These are phyloP conservation scores for Muscina levida DNA, from an alignment of 2,888 invertebrate species.

Conservation along the genomic window DNA sequence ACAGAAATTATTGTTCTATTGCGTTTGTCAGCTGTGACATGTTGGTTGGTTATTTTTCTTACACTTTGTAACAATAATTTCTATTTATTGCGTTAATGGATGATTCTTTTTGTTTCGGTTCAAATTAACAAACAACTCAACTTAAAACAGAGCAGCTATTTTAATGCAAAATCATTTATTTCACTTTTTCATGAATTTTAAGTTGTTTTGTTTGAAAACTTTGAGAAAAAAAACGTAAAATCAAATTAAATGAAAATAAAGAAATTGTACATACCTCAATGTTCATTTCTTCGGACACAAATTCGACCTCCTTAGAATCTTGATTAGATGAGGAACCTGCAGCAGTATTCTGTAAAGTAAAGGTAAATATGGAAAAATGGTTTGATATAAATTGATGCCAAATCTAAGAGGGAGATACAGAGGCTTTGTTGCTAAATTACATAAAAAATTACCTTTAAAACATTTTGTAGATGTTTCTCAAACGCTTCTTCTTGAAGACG, in stretches of 20 bases:
- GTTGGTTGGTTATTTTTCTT: constrained; percentile 3
- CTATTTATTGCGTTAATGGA: constrained; percentile 66
- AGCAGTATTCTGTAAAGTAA: constrained; percentile 60
- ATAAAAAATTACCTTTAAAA: constrained; percentile 82
- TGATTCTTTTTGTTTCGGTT: constrained; percentile 34
- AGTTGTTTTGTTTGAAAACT: constrained; percentile 28
- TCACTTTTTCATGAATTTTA: constrained; percentile 19
- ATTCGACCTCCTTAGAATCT: constrained; percentile 83
- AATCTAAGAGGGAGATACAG: too few species aligned
- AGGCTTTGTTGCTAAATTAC: not conserved
- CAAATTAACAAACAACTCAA: constrained; percentile 49
- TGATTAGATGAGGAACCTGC: constrained; percentile 75
- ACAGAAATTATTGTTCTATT: constrained; percentile 63
- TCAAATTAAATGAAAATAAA: constrained; percentile 38
- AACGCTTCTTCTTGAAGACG: constrained; percentile 88
- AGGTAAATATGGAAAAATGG: constrained; percentile 17
- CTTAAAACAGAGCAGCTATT: constrained; percentile 39
- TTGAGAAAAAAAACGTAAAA: constrained; percentile 43
- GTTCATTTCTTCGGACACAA: constrained; percentile 83
- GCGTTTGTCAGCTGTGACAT: not conserved
- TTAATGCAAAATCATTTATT: not conserved
- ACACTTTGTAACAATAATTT: constrained; percentile 58
- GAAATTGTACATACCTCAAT: constrained; percentile 76
- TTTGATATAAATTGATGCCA: not conserved
- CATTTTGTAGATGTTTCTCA: constrained; percentile 87